Conservation (phyloP, 2,797 vertebrate species). For the Xerus rutilus region DNA sequence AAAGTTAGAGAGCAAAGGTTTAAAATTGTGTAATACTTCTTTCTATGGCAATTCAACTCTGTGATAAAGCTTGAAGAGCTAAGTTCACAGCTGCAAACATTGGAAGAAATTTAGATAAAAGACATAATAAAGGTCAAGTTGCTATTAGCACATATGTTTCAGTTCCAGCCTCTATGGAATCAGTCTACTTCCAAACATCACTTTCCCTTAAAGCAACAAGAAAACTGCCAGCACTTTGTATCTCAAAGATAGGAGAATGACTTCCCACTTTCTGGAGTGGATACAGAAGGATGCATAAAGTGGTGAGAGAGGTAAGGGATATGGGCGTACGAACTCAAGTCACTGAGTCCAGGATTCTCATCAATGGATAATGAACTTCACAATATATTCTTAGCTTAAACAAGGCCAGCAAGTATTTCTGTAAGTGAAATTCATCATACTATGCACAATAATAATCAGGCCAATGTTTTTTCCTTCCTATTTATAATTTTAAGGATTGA, state of each 20-base stretch:
- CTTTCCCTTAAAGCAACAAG: neutral
- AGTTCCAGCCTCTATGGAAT: neutral
- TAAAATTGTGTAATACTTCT: neutral
- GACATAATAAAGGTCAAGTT: neutral
- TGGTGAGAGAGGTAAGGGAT: neutral
- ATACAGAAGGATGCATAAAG: neutral
- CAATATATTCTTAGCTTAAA: neutral
- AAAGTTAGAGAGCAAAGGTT: neutral
- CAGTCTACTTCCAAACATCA: neutral
- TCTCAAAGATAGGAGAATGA: neutral
- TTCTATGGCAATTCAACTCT: neutral
- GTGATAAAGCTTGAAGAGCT: neutral
- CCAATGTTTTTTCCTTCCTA: neutral
- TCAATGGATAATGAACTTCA: neutral
- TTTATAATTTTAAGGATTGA: neutral
- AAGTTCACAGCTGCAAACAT: neutral
- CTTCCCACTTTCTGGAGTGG: neutral
- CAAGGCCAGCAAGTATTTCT: neutral
- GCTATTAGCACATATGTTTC: neutral
- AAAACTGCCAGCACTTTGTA: neutral
- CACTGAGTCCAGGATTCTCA: neutral
- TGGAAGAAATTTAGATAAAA: constrained; percentile 7
- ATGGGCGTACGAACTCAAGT: neutral
- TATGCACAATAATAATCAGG: neutral
- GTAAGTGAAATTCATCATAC: neutral